These are phyloP conservation scores for Aphis gossypii DNA, from an alignment of 1,140 invertebrate species.

Conservation along the genomic window DNA sequence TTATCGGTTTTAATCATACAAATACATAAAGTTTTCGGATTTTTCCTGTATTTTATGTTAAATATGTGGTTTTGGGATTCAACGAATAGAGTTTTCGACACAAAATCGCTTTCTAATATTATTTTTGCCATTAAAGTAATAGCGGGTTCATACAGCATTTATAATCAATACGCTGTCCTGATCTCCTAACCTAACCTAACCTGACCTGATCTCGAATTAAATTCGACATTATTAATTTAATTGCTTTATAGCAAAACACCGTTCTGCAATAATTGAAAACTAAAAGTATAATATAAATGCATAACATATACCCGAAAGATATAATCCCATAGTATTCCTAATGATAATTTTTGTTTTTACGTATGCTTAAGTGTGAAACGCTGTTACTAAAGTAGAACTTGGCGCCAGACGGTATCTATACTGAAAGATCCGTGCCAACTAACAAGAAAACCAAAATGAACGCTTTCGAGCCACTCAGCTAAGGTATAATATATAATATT, in stretches of 20 bases:
- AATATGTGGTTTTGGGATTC: no score
- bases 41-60: no score
- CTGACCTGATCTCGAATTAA: neutral
- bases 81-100: neutral
- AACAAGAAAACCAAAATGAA: neutral
- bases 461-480: neutral
- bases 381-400: neutral
- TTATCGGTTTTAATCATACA: no score
- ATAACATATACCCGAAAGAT: neutral
- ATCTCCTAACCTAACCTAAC: neutral
- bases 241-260: neutral
- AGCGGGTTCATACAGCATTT: neutral
- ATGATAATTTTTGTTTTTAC: neutral
- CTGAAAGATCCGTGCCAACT: neutral
- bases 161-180: neutral
- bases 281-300: neutral
- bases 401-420: conserved; percentile 35
- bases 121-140: neutral
- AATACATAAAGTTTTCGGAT: no score
- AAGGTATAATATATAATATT: neutral
- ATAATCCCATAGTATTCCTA: neutral
- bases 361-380: neutral
- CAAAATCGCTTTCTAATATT: neutral
- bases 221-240: neutral
- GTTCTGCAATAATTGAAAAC: neutral